Base-by-base conservation (phyloP, 2,888 invertebrate genomes). In the Sinodicranocentrus sp. region DNA sequence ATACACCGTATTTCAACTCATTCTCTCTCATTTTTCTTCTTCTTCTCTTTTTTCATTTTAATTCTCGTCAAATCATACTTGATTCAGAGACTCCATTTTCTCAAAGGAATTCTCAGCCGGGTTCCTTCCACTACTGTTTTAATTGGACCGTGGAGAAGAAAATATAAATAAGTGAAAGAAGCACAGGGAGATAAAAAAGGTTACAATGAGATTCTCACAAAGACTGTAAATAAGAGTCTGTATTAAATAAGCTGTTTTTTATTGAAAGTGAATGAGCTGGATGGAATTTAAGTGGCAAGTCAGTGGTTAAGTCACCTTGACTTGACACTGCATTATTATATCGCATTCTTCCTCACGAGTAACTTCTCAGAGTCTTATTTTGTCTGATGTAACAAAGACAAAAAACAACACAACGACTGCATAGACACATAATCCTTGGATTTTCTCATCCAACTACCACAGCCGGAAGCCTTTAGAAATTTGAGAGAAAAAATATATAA, bases 111-210 rank as follows among this genome's bases (percentile, higher is more conserved):
- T 71, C 80, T 65, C 80, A 80, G 80, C 13, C 73, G 80, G 80
- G 80, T 67, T 73, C 67, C 80, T 59, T 33, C 26, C 65, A 80
- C 80, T 59, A 82, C 84, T 85, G 84, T 87, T 87, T 85, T 87
- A 85, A 87, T 85, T 87, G 85, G 87, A 84, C 87, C 84, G 79
- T 84, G 85, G 68, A 57, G 23, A 52, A 75, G 54, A 59, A 65
- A 65, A 67, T 33, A 63, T 52, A 39, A 48, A 72, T 19, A 54
- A 52, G 48, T 23, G 28, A 26, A 8, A 80, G 65, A 71, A 54
- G 17, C 3, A 52, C 17, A 17, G 28, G 28, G 67, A 67, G 70
- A 70, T 48, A 70, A 26, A 48, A 48, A 26, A 44, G 23, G 67
- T 48, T 48, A 70, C 82, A 82, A 82, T 75, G 65, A 17, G 68